Base-by-base conservation (phyloP, 37 sponge, comb jelly and placozoan genomes). In the Cliona cf. orientalis region DNA sequence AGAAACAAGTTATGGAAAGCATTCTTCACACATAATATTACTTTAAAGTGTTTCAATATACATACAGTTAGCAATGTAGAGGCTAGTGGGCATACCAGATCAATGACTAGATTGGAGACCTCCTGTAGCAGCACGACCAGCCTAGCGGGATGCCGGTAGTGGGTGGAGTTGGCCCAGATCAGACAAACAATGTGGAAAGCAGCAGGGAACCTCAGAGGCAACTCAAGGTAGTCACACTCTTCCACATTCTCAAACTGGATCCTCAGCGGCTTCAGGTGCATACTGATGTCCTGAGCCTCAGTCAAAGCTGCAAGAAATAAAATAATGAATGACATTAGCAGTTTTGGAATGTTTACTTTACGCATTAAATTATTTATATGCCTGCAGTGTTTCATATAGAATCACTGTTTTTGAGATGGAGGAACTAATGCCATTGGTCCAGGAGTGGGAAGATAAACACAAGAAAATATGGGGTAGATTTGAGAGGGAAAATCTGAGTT, bases 101-200 rank as follows among this genome's bases (percentile, higher is more conserved):
- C 87, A 66, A 98, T 91, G 75, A 98, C 44, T 35, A 90, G 77
- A 78, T 98, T 98, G 46, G 92, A 84, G 1, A 96, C 42, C 78
- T 98, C 99, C 63, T 96, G 97, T 17, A 98, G 82, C 1, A 98
- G 86, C 26, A 95, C 91, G 6, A 98, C 86, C 31, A 98, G 70
- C 22, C 95, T 69, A 46, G 92, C 77, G 32, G 97, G 99, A 66
- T 94, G 88, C 41, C 86, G 76, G 82, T 98, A 98, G 87, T 92
- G 90, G 23, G 55, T 42, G 39, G 76, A 94, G 79, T 98, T 72
- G 34, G 95, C 91, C 99, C 99, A 98, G 36, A 98, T 74, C 29
- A 98, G 74, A 81, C 93, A 91, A 31, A 98, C 23, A 36, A 82
- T 56, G 46, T 98, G 97, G 62, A 98, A 77, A 19, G 94, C 40